Conservation (phyloP, 2,888 invertebrate genomes). For the Callimorpha dominula region DNA sequence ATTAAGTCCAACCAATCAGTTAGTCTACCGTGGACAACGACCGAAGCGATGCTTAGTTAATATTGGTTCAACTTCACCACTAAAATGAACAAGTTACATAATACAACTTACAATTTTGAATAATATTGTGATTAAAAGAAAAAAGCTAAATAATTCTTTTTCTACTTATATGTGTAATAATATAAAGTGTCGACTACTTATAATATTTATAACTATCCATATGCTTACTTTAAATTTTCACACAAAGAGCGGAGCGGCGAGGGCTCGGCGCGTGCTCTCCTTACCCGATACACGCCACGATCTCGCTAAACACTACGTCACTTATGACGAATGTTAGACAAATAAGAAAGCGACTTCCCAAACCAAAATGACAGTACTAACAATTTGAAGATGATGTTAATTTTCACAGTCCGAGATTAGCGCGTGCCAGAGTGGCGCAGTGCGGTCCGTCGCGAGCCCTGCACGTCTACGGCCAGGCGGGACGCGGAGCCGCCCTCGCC, state of each 20-base stretch:
- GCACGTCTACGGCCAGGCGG: slow-evolving; percentile 55
- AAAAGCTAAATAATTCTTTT: slow-evolving; percentile 77
- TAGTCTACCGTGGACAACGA: slow-evolving; percentile 76
- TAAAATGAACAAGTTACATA: slow-evolving; percentile 83
- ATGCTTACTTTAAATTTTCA: slow-evolving; percentile 84
- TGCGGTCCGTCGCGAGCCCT: slow-evolving; percentile 54
- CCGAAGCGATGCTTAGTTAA: slow-evolving; percentile 74
- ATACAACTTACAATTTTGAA: slow-evolving; percentile 86
- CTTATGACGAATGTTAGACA: slow-evolving; percentile 79
- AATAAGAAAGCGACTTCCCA: slow-evolving; percentile 78
- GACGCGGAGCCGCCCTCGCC: slow-evolving; percentile 55
- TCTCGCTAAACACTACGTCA: slow-evolving; percentile 77
- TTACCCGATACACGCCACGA: slow-evolving; percentile 72
- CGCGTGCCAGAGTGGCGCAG: slow-evolving; percentile 35
- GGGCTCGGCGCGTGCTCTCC: slow-evolving; percentile 47
- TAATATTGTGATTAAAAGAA: slow-evolving; percentile 84
- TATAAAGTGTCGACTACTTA: slow-evolving; percentile 87
- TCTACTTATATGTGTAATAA: slow-evolving; percentile 87
- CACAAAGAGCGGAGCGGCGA: slow-evolving; percentile 77
- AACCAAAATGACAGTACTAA: slow-evolving; percentile 78
- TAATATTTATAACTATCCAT: slow-evolving; percentile 84
- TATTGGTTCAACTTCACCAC: slow-evolving; percentile 76
- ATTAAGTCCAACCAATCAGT: slow-evolving; percentile 83
- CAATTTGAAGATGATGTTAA: slow-evolving; percentile 69
- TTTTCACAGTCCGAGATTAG: slow-evolving; percentile 36